Base-by-base conservation (phyloP, 2,888 invertebrate species). In the Euspilapteryx auroguttella region DNA sequence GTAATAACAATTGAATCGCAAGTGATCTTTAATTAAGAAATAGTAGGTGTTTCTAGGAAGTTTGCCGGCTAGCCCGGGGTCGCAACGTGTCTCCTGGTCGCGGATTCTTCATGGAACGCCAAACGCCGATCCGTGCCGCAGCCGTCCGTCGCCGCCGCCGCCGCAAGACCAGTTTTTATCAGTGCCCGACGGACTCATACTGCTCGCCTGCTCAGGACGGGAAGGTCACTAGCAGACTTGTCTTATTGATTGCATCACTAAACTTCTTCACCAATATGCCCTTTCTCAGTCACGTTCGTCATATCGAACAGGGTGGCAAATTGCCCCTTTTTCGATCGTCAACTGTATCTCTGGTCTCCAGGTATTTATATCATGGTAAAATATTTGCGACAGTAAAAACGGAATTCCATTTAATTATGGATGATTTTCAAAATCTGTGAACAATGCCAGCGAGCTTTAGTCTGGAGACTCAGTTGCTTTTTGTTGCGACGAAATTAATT, bases 361-460 rank as follows among this genome's bases (percentile, higher is more conserved):
- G 58, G 69, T 66, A 73, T 73, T 57, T 66, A 65, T 71, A 65
- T 61, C 53, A 63, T 53, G 53, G 53, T 54, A 58, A 65, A 65
- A 63, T 57, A 56, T 45, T 39, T 31, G 45, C 37, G 35, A 22
- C 29, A 26, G 47, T 47, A 73, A 73, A 68, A 73, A 71, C 48
- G 45, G 48, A 54, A 75, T 75, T 69, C 75, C 75, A 61, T 58
- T 73, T 73, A 73, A 75, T 75, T 75, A 75, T 71, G 68, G 62
- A 59, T 59, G 66, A 66, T 71, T 73, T 66, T 73, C 54, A 61
- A 71, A 71, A 73, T 71, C 73, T 68, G 71, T 69, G 69, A 71
- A 73, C 73, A 73, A 73, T 75, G 71, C 68, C 50, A 58, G 51
- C 53, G 59, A 57, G 63, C 64, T 57, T 65, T 64, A 64, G 62